Conservation (phyloP, 2,888 invertebrate species). For the Ischnura elegans region DNA sequence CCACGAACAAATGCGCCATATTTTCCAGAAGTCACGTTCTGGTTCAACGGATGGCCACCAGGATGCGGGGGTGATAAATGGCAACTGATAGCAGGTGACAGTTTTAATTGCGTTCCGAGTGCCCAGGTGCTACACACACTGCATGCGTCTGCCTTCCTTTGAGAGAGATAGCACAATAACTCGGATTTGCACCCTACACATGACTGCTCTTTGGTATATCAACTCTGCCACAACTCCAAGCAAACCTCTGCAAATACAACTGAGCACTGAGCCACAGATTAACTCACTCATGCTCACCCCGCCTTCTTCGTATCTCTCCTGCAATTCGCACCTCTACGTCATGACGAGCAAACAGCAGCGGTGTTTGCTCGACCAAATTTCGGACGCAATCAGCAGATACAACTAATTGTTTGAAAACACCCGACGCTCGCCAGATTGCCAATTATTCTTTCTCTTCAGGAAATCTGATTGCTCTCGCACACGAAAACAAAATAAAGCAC, state of each 20-base stretch:
- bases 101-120: slow-evolving; percentile 3
- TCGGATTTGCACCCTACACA: background rate
- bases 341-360: background rate
- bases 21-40: background rate
- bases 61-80: slow-evolving; percentile 5
- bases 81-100: background rate
- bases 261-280: background rate
- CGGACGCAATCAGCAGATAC: background rate
- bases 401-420: slow-evolving; percentile 35
- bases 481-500: background rate
- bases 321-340: background rate
- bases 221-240: background rate
- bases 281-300: background rate
- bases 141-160: background rate
- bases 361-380: slow-evolving; percentile 4
- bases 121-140: background rate
- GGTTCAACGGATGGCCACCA: slow-evolving; percentile 23
- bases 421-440: background rate
- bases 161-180: background rate
- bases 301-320: background rate
- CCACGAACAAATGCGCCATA: too few relatives aligned
- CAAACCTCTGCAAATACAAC: background rate
- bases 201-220: background rate
- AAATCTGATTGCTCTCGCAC: background rate
- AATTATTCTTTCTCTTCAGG: background rate